Evolutionary conservation across 1,140 invertebrate species (phyloP).

Genomic region (Meloidogyne exigua): DNA sequence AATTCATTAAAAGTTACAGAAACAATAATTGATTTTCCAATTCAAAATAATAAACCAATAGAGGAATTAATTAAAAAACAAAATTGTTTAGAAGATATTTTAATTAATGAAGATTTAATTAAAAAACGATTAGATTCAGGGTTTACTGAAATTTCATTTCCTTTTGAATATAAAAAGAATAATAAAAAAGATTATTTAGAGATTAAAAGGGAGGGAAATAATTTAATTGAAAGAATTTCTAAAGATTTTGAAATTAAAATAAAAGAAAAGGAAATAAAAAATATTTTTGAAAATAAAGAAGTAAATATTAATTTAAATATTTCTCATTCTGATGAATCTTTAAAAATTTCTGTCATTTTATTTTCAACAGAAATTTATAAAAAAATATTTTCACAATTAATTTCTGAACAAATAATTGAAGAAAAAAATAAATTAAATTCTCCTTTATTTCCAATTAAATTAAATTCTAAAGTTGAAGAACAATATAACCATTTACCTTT

Average conservation of each 20-base stretch:
- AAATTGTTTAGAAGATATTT: neutral
- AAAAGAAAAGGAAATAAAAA: too few species aligned
- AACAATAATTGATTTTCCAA: neutral
- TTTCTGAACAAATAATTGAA: too few species aligned
- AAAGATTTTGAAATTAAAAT: too few species aligned
- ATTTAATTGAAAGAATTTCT: too few species aligned
- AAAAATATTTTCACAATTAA: neutral
- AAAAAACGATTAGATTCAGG: conserved; percentile 2
- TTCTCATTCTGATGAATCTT: neutral
- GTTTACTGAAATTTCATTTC: neutral
- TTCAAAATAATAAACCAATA: neutral
- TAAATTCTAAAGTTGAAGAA: neutral
- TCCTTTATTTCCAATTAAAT: neutral
- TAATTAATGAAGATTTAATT: conserved; percentile 3
- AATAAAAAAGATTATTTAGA: neutral
- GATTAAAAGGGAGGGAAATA: neutral
- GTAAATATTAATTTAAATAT: neutral
- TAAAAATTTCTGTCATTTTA: neutral
- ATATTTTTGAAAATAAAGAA: too few species aligned
- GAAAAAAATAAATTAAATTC: neutral
- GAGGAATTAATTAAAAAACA: neutral
- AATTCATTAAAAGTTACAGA: neutral
- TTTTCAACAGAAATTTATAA: neutral
- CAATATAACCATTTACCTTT: neutral
- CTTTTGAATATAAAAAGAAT: neutral